A percentile compares a stretch with the other conserved stretches of the same genome.
Evolutionary conservation across 2,888 invertebrate species (phyloP).

Genomic region (Troides oblongomaculatus): DNA sequence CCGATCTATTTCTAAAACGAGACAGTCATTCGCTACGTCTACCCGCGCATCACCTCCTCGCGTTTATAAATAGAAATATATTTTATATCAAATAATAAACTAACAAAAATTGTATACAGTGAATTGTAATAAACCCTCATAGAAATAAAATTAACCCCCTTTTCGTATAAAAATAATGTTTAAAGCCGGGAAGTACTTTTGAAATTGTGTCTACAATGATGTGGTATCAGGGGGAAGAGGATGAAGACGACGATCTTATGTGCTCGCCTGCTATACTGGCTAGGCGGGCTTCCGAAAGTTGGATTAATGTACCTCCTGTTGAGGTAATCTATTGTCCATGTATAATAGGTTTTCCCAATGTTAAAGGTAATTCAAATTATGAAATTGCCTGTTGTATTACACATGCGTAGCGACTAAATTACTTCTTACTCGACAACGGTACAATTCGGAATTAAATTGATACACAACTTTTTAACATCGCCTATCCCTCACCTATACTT

Average conservation of each 20-base stretch:
- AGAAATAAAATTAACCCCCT: not conserved
- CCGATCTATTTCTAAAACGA: conserved; percentile 79
- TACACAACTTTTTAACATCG: not conserved
- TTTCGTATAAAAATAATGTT: not conserved
- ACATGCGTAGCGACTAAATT: too few species aligned
- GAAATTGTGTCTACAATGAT: conserved; percentile 58
- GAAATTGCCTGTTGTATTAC: not conserved
- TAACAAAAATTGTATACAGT: conserved; percentile 21
- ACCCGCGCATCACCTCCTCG: conserved; percentile 73
- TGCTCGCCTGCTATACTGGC: conserved; percentile 93
- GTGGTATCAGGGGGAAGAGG: conserved; percentile 90
- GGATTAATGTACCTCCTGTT: conserved; percentile 92
- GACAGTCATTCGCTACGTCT: conserved; percentile 75
- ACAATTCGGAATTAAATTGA: too few species aligned
- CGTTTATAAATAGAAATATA: conserved; percentile 48
- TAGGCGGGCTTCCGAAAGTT: conserved; percentile 91
- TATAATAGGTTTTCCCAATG: not conserved
- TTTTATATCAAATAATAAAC: conserved; percentile 19
- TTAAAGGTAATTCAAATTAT: not conserved
- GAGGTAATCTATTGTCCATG: conserved; percentile 84
- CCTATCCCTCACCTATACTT: not conserved
- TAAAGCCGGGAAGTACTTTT: not conserved
- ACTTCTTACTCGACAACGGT: not conserved
- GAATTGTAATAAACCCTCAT: not conserved
- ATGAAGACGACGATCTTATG: conserved; percentile 91